A percentile compares a stretch with the other conserved stretches of the same genome.
phyloP scores from a whole-genome alignment of 2,797 vertebrate species.

The Huso huso region DNA sequence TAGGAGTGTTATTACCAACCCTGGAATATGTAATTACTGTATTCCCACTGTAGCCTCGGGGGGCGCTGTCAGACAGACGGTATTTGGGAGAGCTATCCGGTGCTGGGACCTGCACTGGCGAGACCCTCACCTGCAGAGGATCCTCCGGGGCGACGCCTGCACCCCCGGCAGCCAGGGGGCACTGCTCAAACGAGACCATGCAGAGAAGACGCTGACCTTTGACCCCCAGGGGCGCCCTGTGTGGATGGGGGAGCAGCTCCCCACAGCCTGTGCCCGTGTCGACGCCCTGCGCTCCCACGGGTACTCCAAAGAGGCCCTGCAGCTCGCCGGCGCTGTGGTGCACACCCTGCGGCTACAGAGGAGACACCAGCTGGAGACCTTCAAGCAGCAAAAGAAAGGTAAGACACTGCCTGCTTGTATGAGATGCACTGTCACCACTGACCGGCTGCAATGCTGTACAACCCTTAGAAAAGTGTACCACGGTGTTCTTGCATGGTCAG shows the following conservation, averaged over 20 bases:
- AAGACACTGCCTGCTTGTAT: constrained; percentile 4
- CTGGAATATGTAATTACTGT: too few relatives aligned
- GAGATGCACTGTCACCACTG: too few relatives aligned
- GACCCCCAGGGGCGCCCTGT: constrained; percentile 50
- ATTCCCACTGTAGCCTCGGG: constrained; percentile 8
- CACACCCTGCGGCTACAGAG: constrained; percentile 45
- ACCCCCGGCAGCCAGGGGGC: constrained; percentile 15
- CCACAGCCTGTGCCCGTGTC: constrained; percentile 51
- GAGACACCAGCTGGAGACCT: constrained; percentile 46
- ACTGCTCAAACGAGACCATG: constrained; percentile 25
- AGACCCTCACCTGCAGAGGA: constrained; percentile 45
- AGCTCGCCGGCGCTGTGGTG: constrained; percentile 43
- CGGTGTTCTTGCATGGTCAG: not conserved
- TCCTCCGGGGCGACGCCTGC: constrained; percentile 30
- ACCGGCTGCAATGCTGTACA: not conserved
- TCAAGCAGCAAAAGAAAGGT: constrained; percentile 54
- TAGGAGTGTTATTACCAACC: too few relatives aligned
- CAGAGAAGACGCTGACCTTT: constrained; percentile 35
- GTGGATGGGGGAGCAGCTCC: constrained; percentile 51
- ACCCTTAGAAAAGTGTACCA: not conserved
- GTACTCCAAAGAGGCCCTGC: constrained; percentile 45
- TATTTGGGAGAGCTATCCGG: constrained; percentile 48
- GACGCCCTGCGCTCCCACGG: constrained; percentile 51
- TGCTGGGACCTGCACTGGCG: constrained; percentile 44
- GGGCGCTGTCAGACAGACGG: constrained; percentile 30